Percentiles rank a stretch among this genome's conserved stretches.
Evolutionary conservation across 2,113 vertebrate species (phyloP).

Genomic region (Semnornis frantzii): DNA sequence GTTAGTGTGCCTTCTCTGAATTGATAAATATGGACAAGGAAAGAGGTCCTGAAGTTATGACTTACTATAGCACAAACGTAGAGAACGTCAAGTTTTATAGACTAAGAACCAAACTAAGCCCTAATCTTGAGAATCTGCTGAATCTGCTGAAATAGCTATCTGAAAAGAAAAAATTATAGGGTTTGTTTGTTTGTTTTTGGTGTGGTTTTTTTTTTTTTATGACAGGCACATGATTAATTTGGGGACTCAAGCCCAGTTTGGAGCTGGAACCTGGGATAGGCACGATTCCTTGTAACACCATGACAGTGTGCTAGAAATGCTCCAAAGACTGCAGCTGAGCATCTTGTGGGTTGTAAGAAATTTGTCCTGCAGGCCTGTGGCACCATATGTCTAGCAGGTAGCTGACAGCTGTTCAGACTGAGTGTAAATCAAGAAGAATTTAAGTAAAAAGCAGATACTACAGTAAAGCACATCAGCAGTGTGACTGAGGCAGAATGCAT

Average conservation of each 20-base stretch:
- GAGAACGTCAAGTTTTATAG: neutral
- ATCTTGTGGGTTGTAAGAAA: constrained; percentile 41
- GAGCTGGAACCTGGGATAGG: neutral
- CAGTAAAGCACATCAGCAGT: neutral
- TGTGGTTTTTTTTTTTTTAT: neutral
- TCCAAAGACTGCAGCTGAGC: neutral
- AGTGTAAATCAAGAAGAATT: constrained; percentile 53
- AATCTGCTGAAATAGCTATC: neutral
- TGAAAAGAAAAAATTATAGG: neutral
- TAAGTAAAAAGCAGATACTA: constrained; percentile 37
- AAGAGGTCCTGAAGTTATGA: neutral
- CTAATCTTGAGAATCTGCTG: neutral
- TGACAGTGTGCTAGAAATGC: neutral
- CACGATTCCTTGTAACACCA: neutral
- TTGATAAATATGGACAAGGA: neutral
- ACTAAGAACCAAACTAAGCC: neutral
- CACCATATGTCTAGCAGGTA: constrained; percentile 65
- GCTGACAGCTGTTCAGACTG: constrained; percentile 45
- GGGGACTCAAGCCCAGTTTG: neutral
- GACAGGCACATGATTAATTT: neutral
- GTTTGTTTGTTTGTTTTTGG: too few species aligned
- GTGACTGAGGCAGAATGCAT: neutral
- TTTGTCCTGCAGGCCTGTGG: neutral
- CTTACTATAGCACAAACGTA: neutral
- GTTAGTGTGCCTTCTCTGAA: neutral